Conservation (phyloP, 2,113 vertebrate species). For the Callipepla squamata region DNA sequence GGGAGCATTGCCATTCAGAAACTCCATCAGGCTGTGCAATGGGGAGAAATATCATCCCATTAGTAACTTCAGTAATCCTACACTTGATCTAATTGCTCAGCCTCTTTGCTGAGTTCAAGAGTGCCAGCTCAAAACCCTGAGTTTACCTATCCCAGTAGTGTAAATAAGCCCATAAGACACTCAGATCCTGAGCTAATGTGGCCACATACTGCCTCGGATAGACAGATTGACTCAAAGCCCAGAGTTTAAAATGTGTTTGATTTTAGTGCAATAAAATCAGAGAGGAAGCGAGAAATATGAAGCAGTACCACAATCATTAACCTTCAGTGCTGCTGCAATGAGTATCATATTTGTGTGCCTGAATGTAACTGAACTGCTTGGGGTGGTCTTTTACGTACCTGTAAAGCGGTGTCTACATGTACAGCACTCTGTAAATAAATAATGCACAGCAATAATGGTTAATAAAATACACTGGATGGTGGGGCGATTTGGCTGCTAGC, state of each 20-base stretch:
- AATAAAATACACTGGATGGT: constrained; percentile 45
- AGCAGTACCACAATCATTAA: neutral
- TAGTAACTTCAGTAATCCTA: neutral
- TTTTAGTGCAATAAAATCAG: constrained; percentile 31
- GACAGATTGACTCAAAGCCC: neutral
- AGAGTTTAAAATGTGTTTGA: constrained; percentile 30
- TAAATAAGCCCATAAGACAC: neutral
- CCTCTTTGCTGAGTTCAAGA: neutral
- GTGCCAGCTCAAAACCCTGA: neutral
- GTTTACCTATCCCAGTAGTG: neutral
- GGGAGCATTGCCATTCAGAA: neutral
- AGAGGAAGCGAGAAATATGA: constrained; percentile 36
- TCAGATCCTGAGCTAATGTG: neutral
- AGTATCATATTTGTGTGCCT: constrained; percentile 28
- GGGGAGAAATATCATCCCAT: fast-evolving
- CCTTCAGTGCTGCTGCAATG: neutral
- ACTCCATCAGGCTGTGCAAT: neutral
- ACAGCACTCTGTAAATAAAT: constrained; percentile 64
- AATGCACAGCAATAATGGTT: constrained; percentile 30
- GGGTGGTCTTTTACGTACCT: constrained; percentile 61
- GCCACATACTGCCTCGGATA: neutral
- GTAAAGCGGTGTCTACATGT: constrained; percentile 43
- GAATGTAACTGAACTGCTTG: neutral
- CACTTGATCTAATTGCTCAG: neutral
- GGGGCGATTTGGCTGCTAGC: constrained; percentile 11